Conservation (phyloP, 2,113 vertebrate genomes). For the Tachycineta bicolor region DNA sequence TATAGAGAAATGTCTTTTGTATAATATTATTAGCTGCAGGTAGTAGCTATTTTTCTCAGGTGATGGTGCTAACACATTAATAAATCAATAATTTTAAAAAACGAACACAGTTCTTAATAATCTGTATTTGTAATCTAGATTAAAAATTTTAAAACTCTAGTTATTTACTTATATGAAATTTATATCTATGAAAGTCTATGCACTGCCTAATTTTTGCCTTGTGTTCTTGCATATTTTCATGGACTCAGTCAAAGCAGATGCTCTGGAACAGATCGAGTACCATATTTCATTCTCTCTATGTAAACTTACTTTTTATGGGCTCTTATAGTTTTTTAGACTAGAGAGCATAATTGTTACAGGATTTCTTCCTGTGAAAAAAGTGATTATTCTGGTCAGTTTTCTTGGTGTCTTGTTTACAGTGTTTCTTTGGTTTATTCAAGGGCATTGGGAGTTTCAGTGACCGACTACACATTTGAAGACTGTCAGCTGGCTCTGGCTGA, state of each 20-base stretch:
- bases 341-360: neutral
- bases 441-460: slow-evolving; percentile 90
- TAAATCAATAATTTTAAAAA: neutral
- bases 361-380: neutral
- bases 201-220: neutral
- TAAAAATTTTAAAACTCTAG: neutral
- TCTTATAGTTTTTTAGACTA: neutral
- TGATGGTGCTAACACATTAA: neutral
- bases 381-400: neutral
- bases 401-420: neutral
- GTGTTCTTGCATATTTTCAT: neutral
- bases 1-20: neutral
- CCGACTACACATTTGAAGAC: slow-evolving; percentile 97
- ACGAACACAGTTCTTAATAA: neutral
- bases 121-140: neutral
- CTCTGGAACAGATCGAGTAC: neutral
- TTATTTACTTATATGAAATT: neutral
- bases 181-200: neutral
- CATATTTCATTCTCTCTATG: neutral
- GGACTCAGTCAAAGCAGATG: neutral
- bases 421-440: slow-evolving; percentile 69
- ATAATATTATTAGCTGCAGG: neutral
- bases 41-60: neutral
- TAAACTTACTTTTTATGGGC: neutral
- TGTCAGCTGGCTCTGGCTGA: slow-evolving; percentile 95